phyloP scores from a whole-genome alignment of 2,888 invertebrate genomes.

The Serrognathus titanus region DNA sequence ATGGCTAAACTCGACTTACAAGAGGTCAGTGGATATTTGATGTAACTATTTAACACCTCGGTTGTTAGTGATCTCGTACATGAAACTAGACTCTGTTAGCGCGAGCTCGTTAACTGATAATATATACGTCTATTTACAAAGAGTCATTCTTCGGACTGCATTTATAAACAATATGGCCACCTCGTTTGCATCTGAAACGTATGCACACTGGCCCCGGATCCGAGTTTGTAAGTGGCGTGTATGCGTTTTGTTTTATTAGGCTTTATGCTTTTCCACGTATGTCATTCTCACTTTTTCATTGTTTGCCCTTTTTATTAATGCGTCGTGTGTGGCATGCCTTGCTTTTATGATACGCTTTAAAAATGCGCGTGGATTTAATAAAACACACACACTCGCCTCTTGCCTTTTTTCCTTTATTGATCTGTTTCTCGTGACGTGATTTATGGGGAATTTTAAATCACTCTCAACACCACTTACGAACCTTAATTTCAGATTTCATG shows the following conservation, averaged over 20 bases:
- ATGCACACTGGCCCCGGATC: neutral
- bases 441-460: neutral
- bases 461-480: neutral
- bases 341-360: conserved; percentile 26
- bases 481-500: neutral
- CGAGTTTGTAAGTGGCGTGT: neutral
- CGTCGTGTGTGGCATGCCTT: conserved; percentile 35
- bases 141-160: conserved; percentile 17
- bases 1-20: conserved; percentile 30
- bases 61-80: conserved; percentile 9
- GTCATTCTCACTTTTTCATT: conserved; percentile 16
- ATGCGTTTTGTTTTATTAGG: conserved; percentile 7
- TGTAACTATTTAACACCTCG: conserved; percentile 28
- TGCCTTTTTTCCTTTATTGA: conserved; percentile 20
- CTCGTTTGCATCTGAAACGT: conserved; percentile 18
- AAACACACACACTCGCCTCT: conserved; percentile 22
- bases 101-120: conserved; percentile 32
- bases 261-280: conserved; percentile 3
- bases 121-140: conserved; percentile 32
- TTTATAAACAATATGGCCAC: conserved; percentile 33
- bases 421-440: conserved; percentile 14
- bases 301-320: conserved; percentile 33
- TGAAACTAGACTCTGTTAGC: conserved; percentile 33
- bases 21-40: conserved; percentile 36
- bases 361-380: conserved; percentile 23